phyloP scores from a whole-genome alignment of 2,113 vertebrate genomes.

The Gavialis gangeticus region DNA sequence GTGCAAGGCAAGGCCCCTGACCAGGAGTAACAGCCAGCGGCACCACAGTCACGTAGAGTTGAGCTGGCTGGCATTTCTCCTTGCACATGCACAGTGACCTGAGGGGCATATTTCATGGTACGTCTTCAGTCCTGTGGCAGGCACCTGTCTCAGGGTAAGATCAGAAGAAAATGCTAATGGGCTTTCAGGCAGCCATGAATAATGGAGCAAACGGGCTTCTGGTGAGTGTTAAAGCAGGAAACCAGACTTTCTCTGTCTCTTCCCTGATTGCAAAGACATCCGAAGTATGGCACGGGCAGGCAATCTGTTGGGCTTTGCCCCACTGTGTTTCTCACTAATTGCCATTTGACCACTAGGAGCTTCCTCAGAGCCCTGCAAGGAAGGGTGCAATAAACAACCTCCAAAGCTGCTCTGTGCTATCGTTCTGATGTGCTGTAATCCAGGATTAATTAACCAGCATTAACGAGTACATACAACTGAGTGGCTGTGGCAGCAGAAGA shows the following conservation, averaged over 20 bases:
- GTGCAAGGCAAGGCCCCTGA: no score
- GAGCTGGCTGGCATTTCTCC: neutral
- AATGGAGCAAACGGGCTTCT: neutral
- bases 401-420: neutral
- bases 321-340: slow-evolving; percentile 14
- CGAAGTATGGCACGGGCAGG: neutral
- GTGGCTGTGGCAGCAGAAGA: neutral
- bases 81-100: neutral
- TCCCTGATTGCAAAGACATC: neutral
- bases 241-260: slow-evolving; percentile 14
- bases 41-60: neutral
- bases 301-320: neutral
- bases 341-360: neutral
- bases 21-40: no score
- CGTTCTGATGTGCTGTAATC: neutral
- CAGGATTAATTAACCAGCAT: neutral
- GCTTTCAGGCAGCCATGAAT: neutral
- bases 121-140: neutral
- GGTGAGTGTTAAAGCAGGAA: neutral
- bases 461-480: neutral
- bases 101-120: neutral
- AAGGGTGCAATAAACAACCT: neutral
- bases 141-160: neutral
- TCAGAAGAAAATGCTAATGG: neutral
- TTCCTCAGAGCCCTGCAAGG: slow-evolving; percentile 19